These are phyloP conservation scores for Cynaeus angustus DNA, from an alignment of 2,888 invertebrate genomes.

Conservation along the genomic window DNA sequence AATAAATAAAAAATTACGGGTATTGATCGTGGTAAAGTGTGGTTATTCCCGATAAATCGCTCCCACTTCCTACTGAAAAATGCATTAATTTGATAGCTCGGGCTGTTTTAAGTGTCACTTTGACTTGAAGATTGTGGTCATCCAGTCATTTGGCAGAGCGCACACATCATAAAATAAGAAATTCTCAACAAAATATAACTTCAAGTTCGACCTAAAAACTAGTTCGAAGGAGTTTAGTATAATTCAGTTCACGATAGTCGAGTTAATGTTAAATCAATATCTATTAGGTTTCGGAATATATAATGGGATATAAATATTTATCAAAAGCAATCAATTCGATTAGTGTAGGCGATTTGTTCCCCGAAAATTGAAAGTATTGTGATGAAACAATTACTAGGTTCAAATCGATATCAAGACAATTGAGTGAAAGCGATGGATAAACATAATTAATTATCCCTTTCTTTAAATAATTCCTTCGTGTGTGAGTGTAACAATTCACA, in stretches of 20 bases:
- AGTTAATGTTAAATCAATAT: conserved; percentile 46
- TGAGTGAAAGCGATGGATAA: conserved; percentile 10
- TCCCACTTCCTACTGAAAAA: conserved; percentile 5
- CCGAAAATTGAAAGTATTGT: conserved; percentile 29
- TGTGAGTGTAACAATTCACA: not conserved
- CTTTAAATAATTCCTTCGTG: too few relatives aligned
- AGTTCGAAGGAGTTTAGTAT: conserved; percentile 21
- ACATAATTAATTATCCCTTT: conserved; percentile 9
- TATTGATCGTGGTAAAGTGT: too few relatives aligned
- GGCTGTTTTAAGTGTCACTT: too few relatives aligned
- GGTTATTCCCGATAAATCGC: not conserved
- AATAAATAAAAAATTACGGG: too few relatives aligned
- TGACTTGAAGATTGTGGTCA: too few relatives aligned
- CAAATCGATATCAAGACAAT: conserved; percentile 6
- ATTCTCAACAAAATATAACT: not conserved
- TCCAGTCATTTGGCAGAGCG: too few relatives aligned
- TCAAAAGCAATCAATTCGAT: conserved; percentile 38
- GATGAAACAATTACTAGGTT: conserved; percentile 21
- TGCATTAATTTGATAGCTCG: conserved; percentile 15
- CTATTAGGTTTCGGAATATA: conserved; percentile 41
- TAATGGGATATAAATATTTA: conserved; percentile 46
- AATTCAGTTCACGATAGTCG: conserved; percentile 42
- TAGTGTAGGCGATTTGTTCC: conserved; percentile 14
- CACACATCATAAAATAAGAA: too few relatives aligned
- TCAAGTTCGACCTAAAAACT: conserved; percentile 10